A percentile compares a stretch with the other conserved stretches of the same genome.
Evolutionary conservation across 2,113 vertebrate species (phyloP).

Genomic region (Coreoperca whiteheadi): DNA sequence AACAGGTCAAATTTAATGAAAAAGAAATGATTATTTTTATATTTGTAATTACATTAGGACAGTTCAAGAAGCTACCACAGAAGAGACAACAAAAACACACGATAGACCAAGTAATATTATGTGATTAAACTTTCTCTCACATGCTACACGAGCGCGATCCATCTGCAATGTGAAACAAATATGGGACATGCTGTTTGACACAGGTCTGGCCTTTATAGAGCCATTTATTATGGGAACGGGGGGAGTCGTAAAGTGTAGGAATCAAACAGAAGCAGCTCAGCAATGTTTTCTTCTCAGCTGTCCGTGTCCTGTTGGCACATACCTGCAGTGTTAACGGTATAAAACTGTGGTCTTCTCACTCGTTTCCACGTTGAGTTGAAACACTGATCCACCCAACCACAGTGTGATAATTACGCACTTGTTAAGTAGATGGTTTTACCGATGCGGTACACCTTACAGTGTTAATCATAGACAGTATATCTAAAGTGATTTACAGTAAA

Average conservation of each 20-base stretch:
- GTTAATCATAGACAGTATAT: constrained; percentile 50
- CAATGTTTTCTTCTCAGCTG: constrained; percentile 57
- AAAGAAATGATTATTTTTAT: background rate
- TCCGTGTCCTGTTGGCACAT: constrained; percentile 38
- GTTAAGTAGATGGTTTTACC: constrained; percentile 35
- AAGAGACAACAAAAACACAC: background rate
- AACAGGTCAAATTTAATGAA: background rate
- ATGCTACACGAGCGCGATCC: background rate
- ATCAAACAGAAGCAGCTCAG: constrained; percentile 56
- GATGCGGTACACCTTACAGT: constrained; percentile 15
- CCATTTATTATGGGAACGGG: background rate
- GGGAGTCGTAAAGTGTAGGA: constrained; percentile 22
- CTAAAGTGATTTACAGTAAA: constrained; percentile 43
- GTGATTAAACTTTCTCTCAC: background rate
- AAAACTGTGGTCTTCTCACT: constrained; percentile 34
- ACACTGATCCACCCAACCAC: background rate
- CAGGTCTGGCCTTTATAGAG: background rate
- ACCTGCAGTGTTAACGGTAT: constrained; percentile 34
- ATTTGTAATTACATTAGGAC: background rate
- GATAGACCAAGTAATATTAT: background rate
- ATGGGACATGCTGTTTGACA: background rate
- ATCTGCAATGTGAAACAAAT: constrained; percentile 7
- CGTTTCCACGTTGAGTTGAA: constrained; percentile 9
- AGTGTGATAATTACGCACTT: background rate
- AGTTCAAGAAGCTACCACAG: background rate